Evolutionary conservation across 2,888 invertebrate genomes (phyloP), one percentile per base, ranked within the genome.

Genomic region (Drosophila multiciliata): DNA sequence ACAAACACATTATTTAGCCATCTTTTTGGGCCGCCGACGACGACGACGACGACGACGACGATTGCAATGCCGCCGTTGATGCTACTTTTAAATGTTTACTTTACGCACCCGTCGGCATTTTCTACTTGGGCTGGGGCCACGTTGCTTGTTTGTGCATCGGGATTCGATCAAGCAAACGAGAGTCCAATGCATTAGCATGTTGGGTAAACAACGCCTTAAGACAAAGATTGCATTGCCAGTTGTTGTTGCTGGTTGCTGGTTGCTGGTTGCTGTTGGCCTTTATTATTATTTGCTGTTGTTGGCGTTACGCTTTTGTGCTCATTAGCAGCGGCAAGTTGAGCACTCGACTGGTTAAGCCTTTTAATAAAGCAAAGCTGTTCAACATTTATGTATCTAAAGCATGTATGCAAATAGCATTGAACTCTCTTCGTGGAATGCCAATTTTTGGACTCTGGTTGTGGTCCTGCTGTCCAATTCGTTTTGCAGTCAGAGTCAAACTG

Each of bases 61-160:
- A 29, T 45, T 42, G 42, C 42, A 42, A 57, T 57, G 57, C 61
- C 55, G 70, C 50, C 58, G 77, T n/a, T 68, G 65, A n/a, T 12
- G 61, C 53, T 65, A 64, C 72, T 74, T 80, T 83, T 82, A 81
- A 68, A 75, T 91, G 90, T 91, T 91, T 91, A 90, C 71, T 83
- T 90, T 91, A 91, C 91, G 86, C 91, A 91, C 90, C 91, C 90
- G 90, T 91, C 89, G 92, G 90, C 89, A 80, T 90, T 90, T 81
- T 68, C 49, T 66, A 58, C 49, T 63, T 52, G 59, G 54, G 11
- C 64, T 65, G 68, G 67, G 50, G 71, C 67, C 66, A 55, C 17
- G 54, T 29, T 38, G 38, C 26, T 73, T 84, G 75, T 80, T 84
- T 78, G 83, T 78, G 73, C 85, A 77, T 70, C 67, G 65, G 65